Evolutionary conservation across 2,888 invertebrate genomes (phyloP).

Genomic region (Stenoptilia bipunctidactyla): DNA sequence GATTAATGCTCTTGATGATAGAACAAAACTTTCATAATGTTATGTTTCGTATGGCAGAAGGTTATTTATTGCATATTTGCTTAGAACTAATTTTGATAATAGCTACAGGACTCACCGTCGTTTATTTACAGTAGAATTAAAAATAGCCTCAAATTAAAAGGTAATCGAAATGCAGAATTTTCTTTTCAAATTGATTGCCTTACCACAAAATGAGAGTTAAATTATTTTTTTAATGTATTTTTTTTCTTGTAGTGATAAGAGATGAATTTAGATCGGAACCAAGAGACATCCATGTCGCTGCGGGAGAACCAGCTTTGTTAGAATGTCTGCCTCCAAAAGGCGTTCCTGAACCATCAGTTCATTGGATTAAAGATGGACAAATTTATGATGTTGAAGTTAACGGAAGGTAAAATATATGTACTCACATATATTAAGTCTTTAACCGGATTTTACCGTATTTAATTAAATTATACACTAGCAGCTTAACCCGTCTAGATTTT

Average conservation of each 20-base stretch:
- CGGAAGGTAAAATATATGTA: slow-evolving; percentile 59
- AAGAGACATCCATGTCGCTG: slow-evolving; percentile 90
- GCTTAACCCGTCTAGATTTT: no score
- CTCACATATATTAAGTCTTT: not conserved
- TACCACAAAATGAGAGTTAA: no score
- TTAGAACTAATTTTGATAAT: no score
- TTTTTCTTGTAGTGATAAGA: slow-evolving; percentile 89
- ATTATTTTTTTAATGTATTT: no score
- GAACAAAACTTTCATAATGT: not conserved
- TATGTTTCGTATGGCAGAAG: not conserved
- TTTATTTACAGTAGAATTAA: no score
- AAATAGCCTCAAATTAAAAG: no score
- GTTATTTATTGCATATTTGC: no score
- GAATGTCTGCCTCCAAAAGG: slow-evolving; percentile 96
- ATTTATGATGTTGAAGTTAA: slow-evolving; percentile 73
- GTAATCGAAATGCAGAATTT: no score
- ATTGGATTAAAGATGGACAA: slow-evolving; percentile 88
- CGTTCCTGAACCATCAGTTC: slow-evolving; percentile 92
- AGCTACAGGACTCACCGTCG: no score
- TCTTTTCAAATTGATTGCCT: no score
- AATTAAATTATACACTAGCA: no score
- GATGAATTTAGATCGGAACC: slow-evolving; percentile 96
- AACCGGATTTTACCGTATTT: no score
- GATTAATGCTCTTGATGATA: not conserved
- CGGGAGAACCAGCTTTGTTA: slow-evolving; percentile 91